Evolutionary conservation across 1,140 invertebrate genomes (phyloP), one percentile per base, ranked within the genome.

Genomic region (Formica exsecta): DNA sequence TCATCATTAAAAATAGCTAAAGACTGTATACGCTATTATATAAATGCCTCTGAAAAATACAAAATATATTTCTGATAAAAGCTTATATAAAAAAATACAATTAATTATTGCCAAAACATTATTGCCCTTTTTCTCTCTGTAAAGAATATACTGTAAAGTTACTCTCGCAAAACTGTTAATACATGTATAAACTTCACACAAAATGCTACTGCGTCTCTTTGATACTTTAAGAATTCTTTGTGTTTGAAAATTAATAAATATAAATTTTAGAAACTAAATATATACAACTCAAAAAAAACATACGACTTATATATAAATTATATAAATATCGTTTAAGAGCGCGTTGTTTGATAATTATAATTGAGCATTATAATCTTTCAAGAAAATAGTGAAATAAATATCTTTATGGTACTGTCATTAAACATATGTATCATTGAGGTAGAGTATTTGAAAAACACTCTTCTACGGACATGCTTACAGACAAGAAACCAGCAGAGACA

Each of bases 401-500:
- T 74, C 7, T 41, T 73, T 51, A 44, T 32, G 2, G 9, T 70
- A 61, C 44, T 61, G n/a, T 9, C n/a, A 36, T 61, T 61, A 83
- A 81, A 73, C 19, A 44, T 29, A 8, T 13, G 36, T 77, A 51
- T 13, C 6, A 70, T 13, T 54, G 32, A 66, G 62, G 9, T 38
- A 80, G 13, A 80, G n/a, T 41, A 68, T 64, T 80, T 68, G 6
- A 61, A 74, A 36, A 59, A 61, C 19, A 83, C 13, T 36, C 57
- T 48, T 25, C 9, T 38, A 74, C 3, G 48, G 9, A 29, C 19
- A 36, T 86, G 76, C 66, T 77, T n/a, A 32, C 5, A 80, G 65
- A 73, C 62, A 84, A 51, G 41, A 90, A 90, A 89, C 89, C 89
- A 90, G 79, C 89, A 88, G 73, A 83, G 65, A 81, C 89, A 88